Base-by-base conservation (phyloP, 2,797 vertebrate species). In the Chelmon rostratus region DNA sequence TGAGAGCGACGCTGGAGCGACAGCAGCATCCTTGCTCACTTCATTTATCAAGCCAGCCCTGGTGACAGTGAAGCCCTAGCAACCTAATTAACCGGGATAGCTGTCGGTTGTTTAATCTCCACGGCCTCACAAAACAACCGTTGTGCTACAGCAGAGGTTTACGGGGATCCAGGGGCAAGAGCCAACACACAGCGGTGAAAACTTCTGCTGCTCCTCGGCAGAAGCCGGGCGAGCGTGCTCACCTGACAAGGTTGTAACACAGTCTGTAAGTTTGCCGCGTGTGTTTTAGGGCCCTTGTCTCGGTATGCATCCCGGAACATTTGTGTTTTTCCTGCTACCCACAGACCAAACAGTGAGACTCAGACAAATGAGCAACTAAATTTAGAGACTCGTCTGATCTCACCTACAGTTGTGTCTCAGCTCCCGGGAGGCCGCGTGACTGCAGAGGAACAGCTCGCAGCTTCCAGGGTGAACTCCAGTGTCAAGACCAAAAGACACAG, bases 41-140 rank as follows among this genome's bases (percentile, higher is more conserved):
- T 85, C 78, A 88, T 91, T 73, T 73, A 83, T 83, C 72, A 86
- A 58, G 72, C 54, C 56, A 3, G 63, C 63, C 46, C 59, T 15
- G 25, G 52, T 66, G 71, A 83, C 83, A 78, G 78, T 40, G 80
- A 86, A 86, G 59, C 80, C 78, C 76, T 15, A 5, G 79, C 71
- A 88, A 82, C 78, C 78, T 87, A 88, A 92, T 92, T 85, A 90
- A 76, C 75, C 4, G 3, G 5, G 11, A 83, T 76, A 56, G 78
- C 81, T 83, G 85, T 76, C 21, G 15, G 62, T 77, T 73, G 67
- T 85, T 86, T 71, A 80, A 85, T 85, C 84, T 89, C 77, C 3
- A 19, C 5, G 13, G 84, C 62, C 54, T 57, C 62, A 69, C 64
- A 75, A 82, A 88, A 81, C 80, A 88, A 69, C 54, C 3, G 8